Base-by-base conservation (phyloP, 2,797 vertebrate genomes). In the Alosa sapidissima region DNA sequence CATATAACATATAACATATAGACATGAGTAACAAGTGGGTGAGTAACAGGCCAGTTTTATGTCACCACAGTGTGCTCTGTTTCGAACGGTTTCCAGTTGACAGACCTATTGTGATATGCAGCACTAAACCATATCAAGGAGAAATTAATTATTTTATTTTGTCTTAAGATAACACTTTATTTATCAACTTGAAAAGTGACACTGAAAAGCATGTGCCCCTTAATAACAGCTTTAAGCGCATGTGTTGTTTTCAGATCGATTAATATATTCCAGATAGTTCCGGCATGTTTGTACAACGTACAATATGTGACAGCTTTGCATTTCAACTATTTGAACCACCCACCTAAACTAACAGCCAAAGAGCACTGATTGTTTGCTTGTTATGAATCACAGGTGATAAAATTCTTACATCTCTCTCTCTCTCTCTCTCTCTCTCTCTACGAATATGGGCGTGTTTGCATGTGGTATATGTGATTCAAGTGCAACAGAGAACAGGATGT, bases 321-420 rank as follows among this genome's bases (percentile, higher is more conserved):
- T 47, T 21, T 75, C 72, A 78, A 21, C 28, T 45, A 16, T 33
- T 45, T 45, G 68, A 75, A 75, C 41, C 68, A 36, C 72, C 72
- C 36, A 45, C 14, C 36, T 21, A 78, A 14, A 47, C 41, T 47
- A 21, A 78, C 16, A 47, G 68, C 13, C 19, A 78, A 8, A 41
- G 41, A 78, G 6, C 21, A 45, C 72, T 47, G 72, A 41, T 2
- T 78, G 33, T 75, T 75, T 75, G 36, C 72, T 78, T 78, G 72
- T 21, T 45, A 45, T 78, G 72, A 78, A 78, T 78, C 72, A 78
- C 72, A 78, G 16, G 13, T 75, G 68, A 75, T 75, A 75, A 16
- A 41, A 3, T 41, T 41, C 41, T 41, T 41, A 41, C 41, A 1
- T 41, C 41, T 41, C 1, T 62, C 58, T n/a, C 5, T 62, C 58